Conservation (phyloP, 1,140 invertebrate species). For the Drosophila chauvacae region DNA sequence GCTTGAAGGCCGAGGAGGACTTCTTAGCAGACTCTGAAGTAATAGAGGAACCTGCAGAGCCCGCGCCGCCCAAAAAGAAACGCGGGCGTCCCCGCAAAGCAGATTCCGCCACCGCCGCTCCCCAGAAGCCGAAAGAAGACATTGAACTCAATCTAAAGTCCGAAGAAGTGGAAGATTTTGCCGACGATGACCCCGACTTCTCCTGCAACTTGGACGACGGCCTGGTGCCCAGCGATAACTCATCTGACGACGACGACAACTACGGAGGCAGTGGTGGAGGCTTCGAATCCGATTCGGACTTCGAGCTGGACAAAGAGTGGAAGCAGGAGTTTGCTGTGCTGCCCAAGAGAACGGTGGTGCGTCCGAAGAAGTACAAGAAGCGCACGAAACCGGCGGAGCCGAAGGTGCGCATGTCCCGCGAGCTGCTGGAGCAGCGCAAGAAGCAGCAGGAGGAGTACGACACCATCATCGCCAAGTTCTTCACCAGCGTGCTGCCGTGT, state of each 20-base stretch:
- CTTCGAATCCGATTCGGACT: slow-evolving; percentile 68
- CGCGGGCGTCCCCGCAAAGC: slow-evolving; percentile 64
- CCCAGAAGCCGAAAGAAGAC: slow-evolving; percentile 12
- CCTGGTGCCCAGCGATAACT: slow-evolving; percentile 42
- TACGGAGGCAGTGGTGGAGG: slow-evolving; percentile 31
- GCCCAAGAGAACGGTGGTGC: slow-evolving; percentile 68
- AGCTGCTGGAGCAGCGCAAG: slow-evolving; percentile 71
- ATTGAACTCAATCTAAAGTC: slow-evolving; percentile 42
- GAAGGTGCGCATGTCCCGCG: slow-evolving; percentile 73
- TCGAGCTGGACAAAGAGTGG: slow-evolving; percentile 46
- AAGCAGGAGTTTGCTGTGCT: slow-evolving; percentile 68
- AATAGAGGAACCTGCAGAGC: background rate
- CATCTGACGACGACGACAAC: slow-evolving; percentile 53
- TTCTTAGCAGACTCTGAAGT: background rate
- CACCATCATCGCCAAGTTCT: slow-evolving; percentile 77
- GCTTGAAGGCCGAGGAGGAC: slow-evolving; percentile 52
- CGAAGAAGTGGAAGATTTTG: slow-evolving; percentile 40
- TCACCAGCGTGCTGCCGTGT: slow-evolving; percentile 70
- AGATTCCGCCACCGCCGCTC: slow-evolving; percentile 16
- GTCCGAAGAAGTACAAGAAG: slow-evolving; percentile 80
- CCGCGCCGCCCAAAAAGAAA: slow-evolving; percentile 42
- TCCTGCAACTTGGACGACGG: slow-evolving; percentile 31
- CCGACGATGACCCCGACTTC: slow-evolving; percentile 61
- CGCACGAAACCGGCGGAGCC: slow-evolving; percentile 67
- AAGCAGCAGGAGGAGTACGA: slow-evolving; percentile 81